phyloP scores from a whole-genome alignment of 2,888 invertebrate genomes.

The Elegia similella region DNA sequence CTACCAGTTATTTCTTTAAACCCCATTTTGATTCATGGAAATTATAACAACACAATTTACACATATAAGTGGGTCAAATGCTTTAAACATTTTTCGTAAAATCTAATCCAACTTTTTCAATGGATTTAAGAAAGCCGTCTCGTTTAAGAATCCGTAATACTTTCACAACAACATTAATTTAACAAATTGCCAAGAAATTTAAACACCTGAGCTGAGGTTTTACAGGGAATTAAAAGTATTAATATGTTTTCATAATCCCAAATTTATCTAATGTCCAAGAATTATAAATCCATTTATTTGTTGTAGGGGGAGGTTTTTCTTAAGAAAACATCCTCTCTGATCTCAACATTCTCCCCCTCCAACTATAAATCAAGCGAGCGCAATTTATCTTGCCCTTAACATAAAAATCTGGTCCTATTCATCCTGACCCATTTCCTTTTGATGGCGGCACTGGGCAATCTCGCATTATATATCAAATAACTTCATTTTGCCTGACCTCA shows the following conservation, averaged over 20 bases:
- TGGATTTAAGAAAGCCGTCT: background rate
- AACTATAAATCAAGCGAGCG: constrained; percentile 27
- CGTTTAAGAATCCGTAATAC: background rate
- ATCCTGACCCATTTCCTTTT: constrained; percentile 15
- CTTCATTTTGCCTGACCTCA: background rate
- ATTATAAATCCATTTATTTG: constrained; percentile 18
- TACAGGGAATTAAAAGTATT: constrained; percentile 16
- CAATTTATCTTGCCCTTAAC: constrained; percentile 24
- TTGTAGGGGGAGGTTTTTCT: background rate
- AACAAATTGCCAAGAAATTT: constrained; percentile 10
- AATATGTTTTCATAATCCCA: constrained; percentile 12
- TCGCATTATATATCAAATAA: constrained; percentile 1
- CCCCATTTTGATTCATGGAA: too few species aligned
- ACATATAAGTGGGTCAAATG: too few species aligned
- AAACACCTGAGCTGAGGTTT: constrained; percentile 6
- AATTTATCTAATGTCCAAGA: constrained; percentile 8
- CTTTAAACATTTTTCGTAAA: too few species aligned
- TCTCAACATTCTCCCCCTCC: background rate
- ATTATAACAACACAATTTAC: too few species aligned
- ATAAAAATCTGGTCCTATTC: constrained; percentile 17
- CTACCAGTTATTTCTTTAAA: too few species aligned
- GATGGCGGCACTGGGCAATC: constrained; percentile 7
- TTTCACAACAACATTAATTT: constrained; percentile 4
- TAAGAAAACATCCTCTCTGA: constrained; percentile 2
- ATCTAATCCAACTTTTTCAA: too few species aligned